phyloP scores from a whole-genome alignment of 1,140 invertebrate species.

The Tetraneura akinire region DNA sequence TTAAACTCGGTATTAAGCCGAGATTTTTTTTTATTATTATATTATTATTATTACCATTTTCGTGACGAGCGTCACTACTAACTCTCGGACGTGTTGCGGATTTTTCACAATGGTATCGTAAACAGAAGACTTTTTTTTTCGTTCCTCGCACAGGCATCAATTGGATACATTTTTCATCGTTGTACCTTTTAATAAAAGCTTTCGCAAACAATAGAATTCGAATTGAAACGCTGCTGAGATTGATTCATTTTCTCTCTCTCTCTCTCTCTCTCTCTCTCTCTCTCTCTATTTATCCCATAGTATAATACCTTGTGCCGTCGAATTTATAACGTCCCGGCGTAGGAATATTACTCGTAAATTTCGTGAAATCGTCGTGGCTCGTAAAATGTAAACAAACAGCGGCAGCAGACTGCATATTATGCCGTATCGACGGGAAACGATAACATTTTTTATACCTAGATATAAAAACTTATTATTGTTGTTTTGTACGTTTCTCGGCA shows the following conservation, averaged over 20 bases:
- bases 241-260: neutral
- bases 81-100: neutral
- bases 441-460: too few relatives aligned
- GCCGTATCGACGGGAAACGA: too few relatives aligned
- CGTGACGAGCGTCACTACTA: neutral
- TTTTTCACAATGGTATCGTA: constrained; percentile 20
- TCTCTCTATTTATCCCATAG: too few relatives aligned
- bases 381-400: neutral
- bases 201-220: constrained; percentile 33
- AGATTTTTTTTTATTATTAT: neutral
- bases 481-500: too few relatives aligned
- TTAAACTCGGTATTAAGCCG: constrained; percentile 8
- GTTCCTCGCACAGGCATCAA: neutral
- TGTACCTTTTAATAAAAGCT: constrained; percentile 41
- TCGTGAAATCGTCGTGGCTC: neutral
- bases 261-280: neutral
- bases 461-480: too few relatives aligned
- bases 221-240: constrained; percentile 37
- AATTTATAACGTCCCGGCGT: neutral
- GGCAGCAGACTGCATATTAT: too few relatives aligned
- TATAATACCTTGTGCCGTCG: too few relatives aligned
- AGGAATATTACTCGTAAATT: neutral
- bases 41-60: neutral
- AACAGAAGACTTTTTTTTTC: constrained; percentile 17
- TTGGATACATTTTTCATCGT: constrained; percentile 36